These are phyloP conservation scores for Eumerus sabulonum DNA, from an alignment of 2,888 invertebrate genomes.

Conservation along the genomic window DNA sequence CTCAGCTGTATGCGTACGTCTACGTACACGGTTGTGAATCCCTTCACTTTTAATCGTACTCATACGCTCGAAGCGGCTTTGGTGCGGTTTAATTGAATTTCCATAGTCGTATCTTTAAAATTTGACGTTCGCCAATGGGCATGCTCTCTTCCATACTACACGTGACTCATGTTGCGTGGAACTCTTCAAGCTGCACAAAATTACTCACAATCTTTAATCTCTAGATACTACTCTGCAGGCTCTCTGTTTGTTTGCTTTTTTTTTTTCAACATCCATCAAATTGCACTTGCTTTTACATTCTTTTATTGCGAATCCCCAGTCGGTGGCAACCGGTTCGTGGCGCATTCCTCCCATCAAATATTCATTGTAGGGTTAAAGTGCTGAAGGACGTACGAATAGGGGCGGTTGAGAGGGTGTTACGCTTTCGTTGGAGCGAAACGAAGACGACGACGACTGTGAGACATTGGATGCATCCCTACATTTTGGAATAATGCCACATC, in stretches of 20 bases:
- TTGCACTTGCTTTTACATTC: conserved; percentile 52
- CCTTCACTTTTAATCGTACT: too few species aligned
- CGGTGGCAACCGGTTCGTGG: conserved; percentile 30
- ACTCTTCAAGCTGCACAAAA: conserved; percentile 18
- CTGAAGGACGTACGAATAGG: conserved; percentile 44
- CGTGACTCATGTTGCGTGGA: conserved; percentile 51
- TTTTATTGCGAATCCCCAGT: conserved; percentile 12
- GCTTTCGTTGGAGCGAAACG: not conserved
- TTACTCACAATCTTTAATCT: conserved; percentile 17
- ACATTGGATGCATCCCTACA: not conserved
- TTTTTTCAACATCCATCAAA: conserved; percentile 31
- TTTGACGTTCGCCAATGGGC: conserved; percentile 48
- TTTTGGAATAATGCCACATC: conserved; percentile 40
- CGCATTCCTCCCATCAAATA: conserved; percentile 51
- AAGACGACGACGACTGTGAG: not conserved
- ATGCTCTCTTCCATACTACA: conserved; percentile 49
- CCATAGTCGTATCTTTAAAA: conserved; percentile 26
- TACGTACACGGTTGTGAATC: too few species aligned
- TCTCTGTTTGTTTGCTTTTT: conserved; percentile 38
- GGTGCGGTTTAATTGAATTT: conserved; percentile 63
- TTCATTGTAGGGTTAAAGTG: conserved; percentile 39
- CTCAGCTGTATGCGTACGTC: conserved; percentile 37
- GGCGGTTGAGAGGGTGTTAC: not conserved
- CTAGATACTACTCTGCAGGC: not conserved
- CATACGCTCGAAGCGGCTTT: conserved; percentile 26